Percentiles rank a stretch among this genome's conserved stretches.
Evolutionary conservation across 2,888 invertebrate species (phyloP).

Genomic region (Erannis defoliaria): DNA sequence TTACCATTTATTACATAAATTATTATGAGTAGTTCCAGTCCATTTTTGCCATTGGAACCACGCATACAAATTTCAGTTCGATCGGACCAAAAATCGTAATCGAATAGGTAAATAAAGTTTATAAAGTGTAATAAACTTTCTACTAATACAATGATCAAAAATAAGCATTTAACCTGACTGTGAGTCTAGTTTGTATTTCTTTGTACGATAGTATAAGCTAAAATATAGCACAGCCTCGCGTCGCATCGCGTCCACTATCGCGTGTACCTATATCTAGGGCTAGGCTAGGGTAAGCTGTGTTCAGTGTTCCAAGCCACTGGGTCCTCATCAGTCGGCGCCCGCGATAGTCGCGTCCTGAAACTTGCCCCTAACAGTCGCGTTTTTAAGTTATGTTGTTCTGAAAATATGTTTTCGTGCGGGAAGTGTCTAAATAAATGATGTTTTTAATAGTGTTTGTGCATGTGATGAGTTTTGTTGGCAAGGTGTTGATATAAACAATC

Average conservation of each 20-base stretch:
- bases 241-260: constrained; percentile 21
- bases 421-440: background rate
- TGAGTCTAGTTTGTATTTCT: too few species aligned
- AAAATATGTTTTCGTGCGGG: constrained; percentile 22
- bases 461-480: background rate
- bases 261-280: constrained; percentile 49
- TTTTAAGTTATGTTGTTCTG: constrained; percentile 25
- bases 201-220: too few species aligned
- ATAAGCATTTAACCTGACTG: too few species aligned
- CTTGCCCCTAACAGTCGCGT: constrained; percentile 41
- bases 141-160: too few species aligned
- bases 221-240: background rate
- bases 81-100: too few species aligned
- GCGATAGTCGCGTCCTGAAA: constrained; percentile 58
- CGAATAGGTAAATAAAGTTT: too few species aligned
- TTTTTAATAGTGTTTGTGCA: background rate
- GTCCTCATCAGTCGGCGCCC: constrained; percentile 70
- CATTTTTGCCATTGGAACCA: too few species aligned
- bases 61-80: too few species aligned
- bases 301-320: constrained; percentile 82
- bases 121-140: too few species aligned
- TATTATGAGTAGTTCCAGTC: too few species aligned
- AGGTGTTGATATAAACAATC: too few species aligned
- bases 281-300: constrained; percentile 67
- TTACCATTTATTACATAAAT: too few species aligned